Conservation (phyloP, 1,140 invertebrate genomes). For the Eueides isabella region DNA sequence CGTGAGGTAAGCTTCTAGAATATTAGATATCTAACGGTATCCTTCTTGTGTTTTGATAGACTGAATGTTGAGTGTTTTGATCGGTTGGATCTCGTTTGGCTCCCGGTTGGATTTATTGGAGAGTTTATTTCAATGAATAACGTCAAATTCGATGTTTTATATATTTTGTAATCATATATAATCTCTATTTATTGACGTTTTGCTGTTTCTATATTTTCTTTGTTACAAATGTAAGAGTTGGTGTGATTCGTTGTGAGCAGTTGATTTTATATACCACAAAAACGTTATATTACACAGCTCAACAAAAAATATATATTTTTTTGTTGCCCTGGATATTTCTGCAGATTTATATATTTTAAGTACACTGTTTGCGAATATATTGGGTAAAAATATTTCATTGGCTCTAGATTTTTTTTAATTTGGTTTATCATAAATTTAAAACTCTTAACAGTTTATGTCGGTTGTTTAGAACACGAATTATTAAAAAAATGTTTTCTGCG, state of each 20-base stretch:
- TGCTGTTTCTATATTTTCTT: slow-evolving; percentile 26
- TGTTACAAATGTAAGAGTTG: slow-evolving; percentile 22
- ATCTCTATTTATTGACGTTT: slow-evolving; percentile 50
- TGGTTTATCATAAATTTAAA: too few relatives aligned
- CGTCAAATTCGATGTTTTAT: slow-evolving; percentile 43
- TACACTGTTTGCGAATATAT: too few relatives aligned
- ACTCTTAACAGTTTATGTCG: too few relatives aligned
- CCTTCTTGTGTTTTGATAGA: slow-evolving; percentile 68
- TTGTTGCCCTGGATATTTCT: too few relatives aligned
- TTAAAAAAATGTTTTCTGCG: too few relatives aligned
- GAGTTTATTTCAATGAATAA: slow-evolving; percentile 63
- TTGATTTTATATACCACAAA: slow-evolving; percentile 5
- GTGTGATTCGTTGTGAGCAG: slow-evolving; percentile 21
- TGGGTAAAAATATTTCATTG: too few relatives aligned
- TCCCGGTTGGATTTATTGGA: slow-evolving; percentile 43
- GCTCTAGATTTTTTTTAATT: too few relatives aligned
- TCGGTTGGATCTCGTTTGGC: slow-evolving; percentile 51
- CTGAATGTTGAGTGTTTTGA: slow-evolving; percentile 62
- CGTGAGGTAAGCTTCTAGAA: slow-evolving; percentile 41
- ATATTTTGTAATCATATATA: slow-evolving; percentile 50
- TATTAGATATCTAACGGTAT: slow-evolving; percentile 57
- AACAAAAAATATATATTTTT: too few relatives aligned
- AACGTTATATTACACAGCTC: background rate
- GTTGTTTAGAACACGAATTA: too few relatives aligned
- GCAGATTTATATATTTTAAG: too few relatives aligned